Evolutionary conservation across 2,888 invertebrate species (phyloP), one percentile per base, ranked within the genome.

Genomic region (Meandrusa payeni): DNA sequence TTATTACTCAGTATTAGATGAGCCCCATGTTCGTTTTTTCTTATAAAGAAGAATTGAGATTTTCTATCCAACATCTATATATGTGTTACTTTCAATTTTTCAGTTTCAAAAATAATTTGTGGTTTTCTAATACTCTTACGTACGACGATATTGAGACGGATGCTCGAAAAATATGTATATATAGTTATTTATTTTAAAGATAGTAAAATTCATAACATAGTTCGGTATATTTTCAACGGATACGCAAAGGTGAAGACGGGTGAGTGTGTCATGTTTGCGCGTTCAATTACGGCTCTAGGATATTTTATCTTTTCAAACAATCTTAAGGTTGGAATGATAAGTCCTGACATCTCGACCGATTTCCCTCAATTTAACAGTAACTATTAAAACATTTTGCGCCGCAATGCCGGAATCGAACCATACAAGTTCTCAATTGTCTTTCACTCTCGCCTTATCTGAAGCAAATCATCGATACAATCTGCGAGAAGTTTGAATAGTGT

Each of bases 371-470:
- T 36, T 36, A 29, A 31, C 22, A 32, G 13, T 19, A 33, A 27
- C 24, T 15, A 13, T 22, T 31, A 38, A 13, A 15, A n/a, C 12
- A 12, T 26, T 31, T 24, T 31, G 24, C 24, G 19, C 12, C 9
- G 17, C 1, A 4, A 10, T 37, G 38, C 37, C 37, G 38, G 38
- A 38, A 43, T 38, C 10, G 9, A 26, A 22, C 20, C 13, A 37
- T 31, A 42, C 42, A 32, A 22, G 32, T 32, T 38, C 31, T 32
- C 43, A 38, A 37, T 37, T 32, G 43, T 38, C 43, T 43, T 32
- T 37, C 43, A 36, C 23, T 42, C 32, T 27, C 13, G 32, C 37
- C 24, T 43, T 43, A 43, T 43, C 43, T 43, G 26, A 38, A 32
- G 26, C 20, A 19, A 37, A 43, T 37, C 31, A 20, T 31, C n/a